A percentile compares a stretch with the other conserved stretches of the same genome.
phyloP scores from a whole-genome alignment of 2,888 invertebrate species.

The Frankliniella intonsa region DNA sequence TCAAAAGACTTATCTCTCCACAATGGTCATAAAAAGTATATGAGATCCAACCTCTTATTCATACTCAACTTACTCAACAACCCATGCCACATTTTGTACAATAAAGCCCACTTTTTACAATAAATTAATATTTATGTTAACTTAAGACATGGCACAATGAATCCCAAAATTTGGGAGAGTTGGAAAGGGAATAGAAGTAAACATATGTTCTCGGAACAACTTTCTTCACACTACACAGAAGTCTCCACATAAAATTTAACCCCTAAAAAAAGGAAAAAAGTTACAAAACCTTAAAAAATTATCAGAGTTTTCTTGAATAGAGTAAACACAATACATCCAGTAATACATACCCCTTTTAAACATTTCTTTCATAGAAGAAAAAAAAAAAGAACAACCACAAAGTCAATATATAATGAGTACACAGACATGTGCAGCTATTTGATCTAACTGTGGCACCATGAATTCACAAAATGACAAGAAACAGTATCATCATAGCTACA shows the following conservation, averaged over 20 bases:
- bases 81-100: not conserved
- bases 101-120: not conserved
- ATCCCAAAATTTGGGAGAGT: not conserved
- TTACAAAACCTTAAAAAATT: not conserved
- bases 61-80: not conserved
- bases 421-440: not conserved
- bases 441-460: not conserved
- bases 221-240: not conserved
- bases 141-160: conserved; percentile 7
- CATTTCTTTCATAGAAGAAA: not conserved
- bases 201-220: not conserved
- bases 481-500: not conserved
- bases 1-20: not conserved
- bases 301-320: not conserved
- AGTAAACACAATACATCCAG: not conserved
- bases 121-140: not conserved
- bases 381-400: not conserved
- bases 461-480: not conserved
- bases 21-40: not conserved
- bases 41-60: not conserved
- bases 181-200: not conserved
- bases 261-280: not conserved
- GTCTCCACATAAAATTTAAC: not conserved
- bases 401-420: not conserved
- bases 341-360: not conserved